These are phyloP conservation scores for Thamnaconus septentrionalis DNA, from an alignment of 2,113 vertebrate genomes.

Conservation along the genomic window DNA sequence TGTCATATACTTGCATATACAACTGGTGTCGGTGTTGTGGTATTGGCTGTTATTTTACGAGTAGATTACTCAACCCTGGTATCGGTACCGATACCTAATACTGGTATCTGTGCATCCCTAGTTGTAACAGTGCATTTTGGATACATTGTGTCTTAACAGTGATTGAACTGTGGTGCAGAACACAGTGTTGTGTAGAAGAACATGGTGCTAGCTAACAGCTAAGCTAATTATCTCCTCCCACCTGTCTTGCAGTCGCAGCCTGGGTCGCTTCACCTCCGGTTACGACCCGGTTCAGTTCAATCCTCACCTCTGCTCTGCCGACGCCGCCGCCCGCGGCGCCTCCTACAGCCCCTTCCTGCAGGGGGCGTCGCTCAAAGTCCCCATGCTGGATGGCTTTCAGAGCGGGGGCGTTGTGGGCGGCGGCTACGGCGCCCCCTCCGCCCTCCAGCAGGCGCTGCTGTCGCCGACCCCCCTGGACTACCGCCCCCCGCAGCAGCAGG, in stretches of 20 bases:
- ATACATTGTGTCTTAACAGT: no score
- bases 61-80: no score
- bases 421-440: conserved; percentile 78
- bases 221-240: conserved; percentile 5
- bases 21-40: no score
- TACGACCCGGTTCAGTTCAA: conserved; percentile 94
- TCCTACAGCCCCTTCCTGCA: conserved; percentile 80
- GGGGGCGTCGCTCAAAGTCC: conserved; percentile 81
- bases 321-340: conserved; percentile 61
- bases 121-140: no score
- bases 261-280: conserved; percentile 83
- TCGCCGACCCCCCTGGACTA: conserved; percentile 94
- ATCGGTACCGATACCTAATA: no score
- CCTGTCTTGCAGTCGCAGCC: conserved; percentile 74
- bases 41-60: no score
- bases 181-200: no score
- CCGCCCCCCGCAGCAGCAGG: conserved; percentile 86
- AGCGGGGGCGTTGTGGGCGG: conserved; percentile 69
- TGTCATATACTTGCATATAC: no score
- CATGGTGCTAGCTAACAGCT: no score
- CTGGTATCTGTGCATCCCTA: no score
- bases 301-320: conserved; percentile 82
- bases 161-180: no score
- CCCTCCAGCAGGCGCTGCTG: conserved; percentile 95
- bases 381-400: conserved; percentile 80